phyloP scores from a whole-genome alignment of 2,888 invertebrate species.

The Acrocyrtus sp. region DNA sequence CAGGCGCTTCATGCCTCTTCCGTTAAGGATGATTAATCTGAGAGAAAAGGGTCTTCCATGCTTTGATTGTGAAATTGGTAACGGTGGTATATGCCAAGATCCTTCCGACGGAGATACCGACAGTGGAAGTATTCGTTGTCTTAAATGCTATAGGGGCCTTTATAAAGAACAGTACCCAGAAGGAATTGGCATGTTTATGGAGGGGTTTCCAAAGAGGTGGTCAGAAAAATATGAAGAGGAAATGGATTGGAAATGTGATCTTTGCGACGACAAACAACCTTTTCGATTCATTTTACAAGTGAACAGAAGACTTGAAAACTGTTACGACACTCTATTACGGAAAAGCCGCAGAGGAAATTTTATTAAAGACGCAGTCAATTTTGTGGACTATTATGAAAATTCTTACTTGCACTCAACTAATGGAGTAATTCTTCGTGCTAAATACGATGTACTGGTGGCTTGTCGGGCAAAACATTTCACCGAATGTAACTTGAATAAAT shows the following conservation, averaged over 20 bases:
- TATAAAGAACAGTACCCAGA: not conserved
- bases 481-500: not conserved
- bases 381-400: slow-evolving; percentile 9
- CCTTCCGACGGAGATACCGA: slow-evolving; percentile 13
- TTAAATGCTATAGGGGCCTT: not conserved
- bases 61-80: no score
- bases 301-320: not conserved
- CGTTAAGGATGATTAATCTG: slow-evolving; percentile 14
- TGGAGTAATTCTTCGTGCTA: slow-evolving; percentile 18
- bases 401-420: not conserved
- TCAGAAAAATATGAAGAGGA: slow-evolving; percentile 8
- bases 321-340: not conserved
- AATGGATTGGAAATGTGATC: slow-evolving; percentile 17
- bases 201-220: slow-evolving; percentile 8
- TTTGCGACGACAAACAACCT: slow-evolving; percentile 8
- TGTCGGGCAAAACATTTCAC: slow-evolving; percentile 16
- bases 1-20: slow-evolving; percentile 25
- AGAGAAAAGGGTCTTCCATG: slow-evolving; percentile 1
- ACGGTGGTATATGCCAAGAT: slow-evolving; percentile 5
- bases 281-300: slow-evolving; percentile 13
- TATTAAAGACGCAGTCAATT: not conserved
- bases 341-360: not conserved
- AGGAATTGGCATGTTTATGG: not conserved
- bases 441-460: slow-evolving; percentile 14
- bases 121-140: slow-evolving; percentile 9